Base-by-base conservation (phyloP, 2,113 vertebrate genomes). In the Psephotus haematonotus region DNA sequence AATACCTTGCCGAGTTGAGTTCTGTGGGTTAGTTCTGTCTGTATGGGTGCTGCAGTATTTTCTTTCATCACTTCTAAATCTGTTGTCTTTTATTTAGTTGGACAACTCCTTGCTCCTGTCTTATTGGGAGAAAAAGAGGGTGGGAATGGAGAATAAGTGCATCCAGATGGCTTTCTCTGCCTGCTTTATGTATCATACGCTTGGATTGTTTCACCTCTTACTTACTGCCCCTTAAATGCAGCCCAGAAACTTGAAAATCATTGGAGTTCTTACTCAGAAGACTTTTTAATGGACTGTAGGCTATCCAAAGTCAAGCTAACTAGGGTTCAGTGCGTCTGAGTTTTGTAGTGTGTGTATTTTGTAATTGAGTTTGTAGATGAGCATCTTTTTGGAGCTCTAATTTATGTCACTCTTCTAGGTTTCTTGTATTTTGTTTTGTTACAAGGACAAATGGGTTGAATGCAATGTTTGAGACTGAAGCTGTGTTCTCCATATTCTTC, bases 81-180 rank as follows among this genome's bases (percentile, higher is more conserved):
- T 91, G 33, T 84, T 92, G 69, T 89, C 60, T 95, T 86, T 94
- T 93, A 91, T 96, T 91, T 91, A 85, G 79, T 67, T 89, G 85
- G 70, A 86, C 7, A 35, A 74, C 47, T 92, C 76, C 53, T 91
- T 80, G 49, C 72, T 90, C 8, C 96, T 91, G 88, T 92, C 44
- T 94, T 90, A 41, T 41, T 93, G 91, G 81, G 89, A 87, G 86
- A 91, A 79, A 95, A 92, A 82, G 65, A 84, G 93, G 39, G 57
- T 92, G 81, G 91, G 77, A 93, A 46, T 83, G 39, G 68, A 62
- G 67, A 92, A 10, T 92, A 94, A 95, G 59, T 95, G 72, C 86
- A 93, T 90, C 91, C 95, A 97, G 71, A 93, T 97, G 93, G 37
- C 14, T 88, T 97, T 72, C 67, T 95, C 62, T 95, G 88, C 37